Evolutionary conservation across 2,888 invertebrate genomes (phyloP).

Genomic region (Chaitophorus viminalis): DNA sequence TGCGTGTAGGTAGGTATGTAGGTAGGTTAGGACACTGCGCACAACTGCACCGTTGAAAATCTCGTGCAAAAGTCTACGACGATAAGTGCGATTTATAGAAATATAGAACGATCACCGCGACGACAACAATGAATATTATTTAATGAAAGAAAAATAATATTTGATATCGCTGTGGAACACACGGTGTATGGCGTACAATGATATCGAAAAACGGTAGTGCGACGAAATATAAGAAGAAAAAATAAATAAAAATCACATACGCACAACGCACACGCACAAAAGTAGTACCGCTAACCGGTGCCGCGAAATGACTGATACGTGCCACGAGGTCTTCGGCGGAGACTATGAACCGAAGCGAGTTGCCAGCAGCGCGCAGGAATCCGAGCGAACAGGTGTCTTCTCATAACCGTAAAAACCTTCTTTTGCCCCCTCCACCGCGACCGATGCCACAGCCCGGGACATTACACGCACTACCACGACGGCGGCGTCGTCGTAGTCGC

Average conservation of each 20-base stretch:
- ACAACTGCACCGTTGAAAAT: background rate
- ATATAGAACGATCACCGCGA: too few species aligned
- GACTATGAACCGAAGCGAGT: conserved; percentile 29
- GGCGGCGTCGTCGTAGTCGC: background rate
- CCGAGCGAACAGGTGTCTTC: conserved; percentile 57
- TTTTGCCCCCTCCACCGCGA: background rate
- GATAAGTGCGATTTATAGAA: background rate
- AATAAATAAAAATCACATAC: background rate
- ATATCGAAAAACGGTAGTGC: background rate
- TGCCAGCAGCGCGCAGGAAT: conserved; percentile 5
- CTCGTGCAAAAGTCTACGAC: background rate
- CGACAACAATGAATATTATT: background rate
- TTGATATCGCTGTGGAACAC: background rate
- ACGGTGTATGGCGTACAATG: background rate
- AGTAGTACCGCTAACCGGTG: conserved; percentile 38
- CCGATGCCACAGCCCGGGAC: background rate
- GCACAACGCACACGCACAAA: background rate
- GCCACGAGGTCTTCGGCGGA: conserved; percentile 56
- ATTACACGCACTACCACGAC: background rate
- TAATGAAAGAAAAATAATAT: too few species aligned
- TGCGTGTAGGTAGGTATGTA: background rate
- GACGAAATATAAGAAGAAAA: background rate
- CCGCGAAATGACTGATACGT: conserved; percentile 47
- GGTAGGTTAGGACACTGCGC: background rate
- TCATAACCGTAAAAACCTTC: conserved; percentile 60